Percentiles rank a stretch among this genome's conserved stretches.
Evolutionary conservation across 2,888 invertebrate species (phyloP).

Genomic region (Allophyes oxyacanthae): DNA sequence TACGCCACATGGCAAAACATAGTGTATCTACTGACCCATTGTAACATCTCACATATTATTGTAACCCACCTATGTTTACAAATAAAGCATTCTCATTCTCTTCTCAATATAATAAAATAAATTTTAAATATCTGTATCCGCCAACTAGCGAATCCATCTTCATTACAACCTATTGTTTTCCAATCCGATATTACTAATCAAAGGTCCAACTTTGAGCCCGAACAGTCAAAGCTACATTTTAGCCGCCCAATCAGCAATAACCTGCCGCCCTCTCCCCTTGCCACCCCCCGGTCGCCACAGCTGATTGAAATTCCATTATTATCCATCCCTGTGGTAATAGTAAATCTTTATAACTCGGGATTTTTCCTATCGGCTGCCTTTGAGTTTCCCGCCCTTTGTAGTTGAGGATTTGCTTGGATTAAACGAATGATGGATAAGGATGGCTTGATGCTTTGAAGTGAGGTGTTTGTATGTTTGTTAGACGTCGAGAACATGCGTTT

Average conservation of each 20-base stretch:
- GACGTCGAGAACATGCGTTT: conserved; percentile 1
- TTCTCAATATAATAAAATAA: no score
- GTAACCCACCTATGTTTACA: no score
- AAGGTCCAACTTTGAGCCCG: conserved; percentile 48
- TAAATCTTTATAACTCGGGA: conserved; percentile 80
- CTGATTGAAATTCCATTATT: conserved; percentile 89
- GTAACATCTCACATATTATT: no score
- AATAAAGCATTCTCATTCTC: no score
- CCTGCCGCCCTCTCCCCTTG: conserved; percentile 23
- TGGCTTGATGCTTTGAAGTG: no score
- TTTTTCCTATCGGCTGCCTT: conserved; percentile 77
- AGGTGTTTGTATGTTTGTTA: conserved; percentile 1
- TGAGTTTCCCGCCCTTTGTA: conserved; percentile 73
- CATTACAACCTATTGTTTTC: conserved; percentile 49
- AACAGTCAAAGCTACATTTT: conserved; percentile 56
- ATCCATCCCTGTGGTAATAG: conserved; percentile 77
- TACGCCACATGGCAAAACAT: no score
- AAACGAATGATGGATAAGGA: conserved; percentile 66
- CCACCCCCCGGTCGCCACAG: conserved; percentile 55
- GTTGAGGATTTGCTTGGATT: conserved; percentile 72
- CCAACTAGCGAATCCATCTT: conserved; percentile 22
- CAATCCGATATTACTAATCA: conserved; percentile 58
- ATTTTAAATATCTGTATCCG: no score
- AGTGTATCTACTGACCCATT: no score
- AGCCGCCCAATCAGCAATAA: conserved; percentile 62